Conservation (phyloP, 2,113 vertebrate genomes). For the Strigops habroptila region DNA sequence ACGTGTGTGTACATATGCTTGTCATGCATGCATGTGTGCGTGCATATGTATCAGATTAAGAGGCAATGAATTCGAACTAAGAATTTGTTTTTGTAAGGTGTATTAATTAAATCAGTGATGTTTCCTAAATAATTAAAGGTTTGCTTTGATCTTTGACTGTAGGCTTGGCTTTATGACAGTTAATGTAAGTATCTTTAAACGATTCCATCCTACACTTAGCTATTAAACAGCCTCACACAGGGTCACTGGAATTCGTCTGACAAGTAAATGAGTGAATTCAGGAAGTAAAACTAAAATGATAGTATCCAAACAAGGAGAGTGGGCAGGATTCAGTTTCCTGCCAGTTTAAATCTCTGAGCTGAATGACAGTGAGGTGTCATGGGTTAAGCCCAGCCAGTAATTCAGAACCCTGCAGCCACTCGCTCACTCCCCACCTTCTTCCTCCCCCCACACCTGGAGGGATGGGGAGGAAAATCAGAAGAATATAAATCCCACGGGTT, state of each 20-base stretch:
- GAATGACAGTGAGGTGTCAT: too few relatives aligned
- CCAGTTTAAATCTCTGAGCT: not conserved
- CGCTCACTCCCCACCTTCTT: too few relatives aligned
- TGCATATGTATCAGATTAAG: not conserved
- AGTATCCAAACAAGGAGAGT: not conserved
- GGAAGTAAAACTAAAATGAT: not conserved
- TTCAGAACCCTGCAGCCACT: too few relatives aligned
- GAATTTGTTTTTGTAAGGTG: conserved; percentile 2
- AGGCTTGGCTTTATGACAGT: conserved; percentile 36
- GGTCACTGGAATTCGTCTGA: conserved; percentile 13
- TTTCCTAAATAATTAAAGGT: conserved; percentile 56
- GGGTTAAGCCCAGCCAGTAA: too few relatives aligned
- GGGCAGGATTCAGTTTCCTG: not conserved
- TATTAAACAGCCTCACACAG: not conserved
- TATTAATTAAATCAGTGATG: conserved; percentile 55
- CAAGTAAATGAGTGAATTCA: conserved; percentile 36
- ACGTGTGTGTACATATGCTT: not conserved
- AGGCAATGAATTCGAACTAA: conserved; percentile 5
- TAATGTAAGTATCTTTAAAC: not conserved
- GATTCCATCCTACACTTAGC: not conserved
- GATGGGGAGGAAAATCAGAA: too few relatives aligned
- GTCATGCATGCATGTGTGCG: not conserved
- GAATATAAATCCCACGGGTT: too few relatives aligned
- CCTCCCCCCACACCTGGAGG: too few relatives aligned
- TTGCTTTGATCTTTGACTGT: conserved; percentile 51